These are phyloP conservation scores for Aricia artaxerxes DNA, from an alignment of 2,888 invertebrate genomes.

Conservation along the genomic window DNA sequence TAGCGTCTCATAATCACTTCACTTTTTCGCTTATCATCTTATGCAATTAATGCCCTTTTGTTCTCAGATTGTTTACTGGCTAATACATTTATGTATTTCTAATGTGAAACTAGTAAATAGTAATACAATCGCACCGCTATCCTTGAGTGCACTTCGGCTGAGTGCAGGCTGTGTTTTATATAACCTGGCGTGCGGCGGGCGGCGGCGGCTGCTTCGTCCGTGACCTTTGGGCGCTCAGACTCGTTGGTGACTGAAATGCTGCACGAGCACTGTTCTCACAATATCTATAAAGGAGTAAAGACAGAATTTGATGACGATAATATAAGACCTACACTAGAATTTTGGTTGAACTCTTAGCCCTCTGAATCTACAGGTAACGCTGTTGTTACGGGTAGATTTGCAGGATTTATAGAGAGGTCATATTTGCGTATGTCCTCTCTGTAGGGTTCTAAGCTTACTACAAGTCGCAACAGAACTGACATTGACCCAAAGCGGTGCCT, in stretches of 20 bases:
- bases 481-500: not conserved
- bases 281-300: not conserved
- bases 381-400: no score
- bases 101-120: not conserved
- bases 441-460: no score
- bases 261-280: not conserved
- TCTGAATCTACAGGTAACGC: no score
- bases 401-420: no score
- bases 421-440: no score
- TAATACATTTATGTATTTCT: not conserved
- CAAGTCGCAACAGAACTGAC: not conserved
- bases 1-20: no score
- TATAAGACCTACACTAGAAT: no score
- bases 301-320: no score
- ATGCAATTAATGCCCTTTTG: no score
- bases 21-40: no score
- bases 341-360: no score
- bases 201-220: not conserved
- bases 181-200: not conserved
- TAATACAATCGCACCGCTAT: not conserved
- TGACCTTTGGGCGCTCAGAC: conserved; percentile 20
- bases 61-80: no score
- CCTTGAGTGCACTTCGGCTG: not conserved
- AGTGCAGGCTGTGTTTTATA: conserved; percentile 3
- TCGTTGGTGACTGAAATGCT: conserved; percentile 8